Percentiles rank a stretch among this genome's conserved stretches.
These are phyloP conservation scores for Caenorhabditis inopinata DNA, from an alignment of 1,140 invertebrate species.

Conservation along the genomic window DNA sequence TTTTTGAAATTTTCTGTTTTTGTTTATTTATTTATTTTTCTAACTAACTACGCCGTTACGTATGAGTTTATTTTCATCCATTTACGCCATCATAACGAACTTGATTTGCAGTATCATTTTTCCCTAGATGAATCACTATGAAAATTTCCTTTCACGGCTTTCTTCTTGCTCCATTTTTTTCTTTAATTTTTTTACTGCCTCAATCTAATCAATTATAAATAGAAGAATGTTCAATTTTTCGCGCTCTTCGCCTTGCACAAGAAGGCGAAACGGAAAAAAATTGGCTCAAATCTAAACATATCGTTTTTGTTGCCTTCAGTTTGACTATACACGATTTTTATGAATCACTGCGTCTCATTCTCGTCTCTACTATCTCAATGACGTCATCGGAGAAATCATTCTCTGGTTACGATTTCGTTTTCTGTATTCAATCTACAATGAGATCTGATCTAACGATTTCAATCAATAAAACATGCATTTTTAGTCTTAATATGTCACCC, in stretches of 20 bases:
- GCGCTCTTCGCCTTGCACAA: too few relatives aligned
- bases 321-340: background rate
- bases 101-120: too few relatives aligned
- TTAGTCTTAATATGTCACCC: too few relatives aligned
- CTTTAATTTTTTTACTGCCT: too few relatives aligned
- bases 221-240: background rate
- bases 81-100: too few relatives aligned
- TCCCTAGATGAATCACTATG: too few relatives aligned
- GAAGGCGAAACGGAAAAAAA: background rate
- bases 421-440: background rate
- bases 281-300: slow-evolving; percentile 31
- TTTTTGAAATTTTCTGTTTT: too few relatives aligned
- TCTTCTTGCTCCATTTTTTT: too few relatives aligned
- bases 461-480: too few relatives aligned
- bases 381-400: background rate
- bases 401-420: background rate
- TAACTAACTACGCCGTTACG: too few relatives aligned
- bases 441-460: background rate
- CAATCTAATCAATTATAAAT: slow-evolving; percentile 8
- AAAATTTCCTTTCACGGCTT: background rate
- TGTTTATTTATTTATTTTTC: too few relatives aligned
- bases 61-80: too few relatives aligned
- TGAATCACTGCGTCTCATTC: background rate
- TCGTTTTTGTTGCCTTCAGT: background rate
- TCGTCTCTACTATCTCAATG: background rate